A percentile compares a stretch with the other conserved stretches of the same genome.
These are phyloP conservation scores for Zonitis immaculata DNA, from an alignment of 2,888 invertebrate species.

Conservation along the genomic window DNA sequence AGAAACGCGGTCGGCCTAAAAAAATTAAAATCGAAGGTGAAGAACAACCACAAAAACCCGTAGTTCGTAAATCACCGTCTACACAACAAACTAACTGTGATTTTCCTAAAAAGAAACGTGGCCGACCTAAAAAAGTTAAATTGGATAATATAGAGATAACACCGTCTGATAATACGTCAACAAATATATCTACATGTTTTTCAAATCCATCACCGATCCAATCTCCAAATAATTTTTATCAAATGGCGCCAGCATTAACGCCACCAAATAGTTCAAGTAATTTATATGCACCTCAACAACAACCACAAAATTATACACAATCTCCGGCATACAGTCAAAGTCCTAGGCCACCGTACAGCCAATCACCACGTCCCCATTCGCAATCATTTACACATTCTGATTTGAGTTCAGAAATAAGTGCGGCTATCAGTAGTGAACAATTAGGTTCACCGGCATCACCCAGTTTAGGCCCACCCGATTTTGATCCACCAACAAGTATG, in stretches of 20 bases:
- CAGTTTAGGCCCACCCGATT: conserved; percentile 60
- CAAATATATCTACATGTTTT: conserved; percentile 50
- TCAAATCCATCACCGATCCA: conserved; percentile 51
- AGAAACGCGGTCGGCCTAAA: conserved; percentile 86
- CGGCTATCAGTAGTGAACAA: conserved; percentile 68
- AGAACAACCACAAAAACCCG: conserved; percentile 54
- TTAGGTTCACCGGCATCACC: conserved; percentile 66
- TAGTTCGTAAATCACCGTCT: conserved; percentile 50
- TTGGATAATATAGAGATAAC: conserved; percentile 57
- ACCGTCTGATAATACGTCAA: conserved; percentile 43
- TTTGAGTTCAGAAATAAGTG: conserved; percentile 71
- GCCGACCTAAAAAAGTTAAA: conserved; percentile 81
- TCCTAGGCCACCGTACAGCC: conserved; percentile 36
- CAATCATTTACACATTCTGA: conserved; percentile 65
- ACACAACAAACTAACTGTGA: conserved; percentile 50
- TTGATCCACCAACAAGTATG: conserved; percentile 68
- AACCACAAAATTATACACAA: conserved; percentile 42
- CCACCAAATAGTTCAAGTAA: conserved; percentile 45
- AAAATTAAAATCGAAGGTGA: conserved; percentile 71
- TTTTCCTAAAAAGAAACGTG: conserved; percentile 81
- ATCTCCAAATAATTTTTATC: conserved; percentile 51
- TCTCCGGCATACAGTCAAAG: conserved; percentile 41
- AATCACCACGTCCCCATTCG: conserved; percentile 48
- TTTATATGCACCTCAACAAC: conserved; percentile 42
- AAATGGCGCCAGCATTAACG: conserved; percentile 45